Evolutionary conservation across 1,140 invertebrate species (phyloP).

Genomic region (Druon quercuslanigerum): DNA sequence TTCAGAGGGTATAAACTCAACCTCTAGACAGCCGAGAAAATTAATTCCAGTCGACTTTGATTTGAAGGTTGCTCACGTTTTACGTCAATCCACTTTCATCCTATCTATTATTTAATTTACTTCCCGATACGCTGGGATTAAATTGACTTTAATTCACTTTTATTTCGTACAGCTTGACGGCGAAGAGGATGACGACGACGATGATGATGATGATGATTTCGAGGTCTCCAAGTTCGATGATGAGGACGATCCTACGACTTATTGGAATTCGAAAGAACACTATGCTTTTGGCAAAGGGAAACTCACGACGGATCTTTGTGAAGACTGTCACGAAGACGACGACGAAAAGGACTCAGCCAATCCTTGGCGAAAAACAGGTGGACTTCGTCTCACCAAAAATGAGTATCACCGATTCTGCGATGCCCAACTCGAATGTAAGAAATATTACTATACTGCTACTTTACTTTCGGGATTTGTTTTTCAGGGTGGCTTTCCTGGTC

Average conservation of each 20-base stretch:
- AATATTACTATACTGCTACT: background rate
- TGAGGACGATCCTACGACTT: constrained; percentile 54
- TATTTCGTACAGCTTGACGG: constrained; percentile 58
- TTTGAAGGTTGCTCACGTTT: constrained; percentile 57
- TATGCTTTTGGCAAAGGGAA: constrained; percentile 57
- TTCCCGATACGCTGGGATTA: background rate
- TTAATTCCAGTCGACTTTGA: constrained; percentile 70
- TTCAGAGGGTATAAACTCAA: constrained; percentile 46
- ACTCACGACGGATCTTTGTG: constrained; percentile 35
- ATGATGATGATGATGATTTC: constrained; percentile 69
- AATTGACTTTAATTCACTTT: constrained; percentile 32
- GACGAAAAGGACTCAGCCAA: constrained; percentile 74
- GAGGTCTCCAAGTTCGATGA: constrained; percentile 65
- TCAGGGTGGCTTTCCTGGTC: too few relatives aligned
- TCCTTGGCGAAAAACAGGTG: constrained; percentile 79
- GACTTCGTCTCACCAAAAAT: constrained; percentile 78
- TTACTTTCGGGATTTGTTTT: background rate
- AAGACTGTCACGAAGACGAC: constrained; percentile 54
- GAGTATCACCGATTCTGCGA: constrained; percentile 87
- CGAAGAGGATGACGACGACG: constrained; percentile 71
- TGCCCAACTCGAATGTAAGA: constrained; percentile 85
- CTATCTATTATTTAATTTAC: too few relatives aligned
- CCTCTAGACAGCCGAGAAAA: constrained; percentile 55
- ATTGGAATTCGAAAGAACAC: constrained; percentile 56
- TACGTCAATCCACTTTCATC: too few relatives aligned